Conservation (phyloP, 2,888 invertebrate species). For the Drosophila suboccidentalis region DNA sequence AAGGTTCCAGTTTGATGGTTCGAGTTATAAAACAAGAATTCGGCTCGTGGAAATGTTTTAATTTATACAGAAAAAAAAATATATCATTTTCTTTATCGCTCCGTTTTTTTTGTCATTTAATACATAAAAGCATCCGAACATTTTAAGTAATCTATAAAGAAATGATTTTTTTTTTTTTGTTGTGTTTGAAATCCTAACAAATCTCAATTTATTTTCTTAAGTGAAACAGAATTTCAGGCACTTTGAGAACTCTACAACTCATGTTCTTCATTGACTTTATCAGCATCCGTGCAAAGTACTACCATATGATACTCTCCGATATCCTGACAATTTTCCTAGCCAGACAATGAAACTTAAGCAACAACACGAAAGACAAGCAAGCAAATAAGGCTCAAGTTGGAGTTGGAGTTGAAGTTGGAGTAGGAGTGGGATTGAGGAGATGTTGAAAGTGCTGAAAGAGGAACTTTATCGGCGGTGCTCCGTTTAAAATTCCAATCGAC, state of each 20-base stretch:
- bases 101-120: too few relatives aligned
- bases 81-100: too few relatives aligned
- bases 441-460: neutral
- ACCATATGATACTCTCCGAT: neutral
- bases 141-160: too few relatives aligned
- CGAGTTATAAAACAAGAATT: too few relatives aligned
- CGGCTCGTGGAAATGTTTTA: too few relatives aligned
- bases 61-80: too few relatives aligned
- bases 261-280: neutral
- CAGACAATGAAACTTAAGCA: constrained; percentile 8
- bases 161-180: too few relatives aligned
- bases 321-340: constrained; percentile 1
- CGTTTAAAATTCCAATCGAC: constrained; percentile 82
- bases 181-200: too few relatives aligned
- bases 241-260: neutral
- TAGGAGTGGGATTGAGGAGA: neutral
- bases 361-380: constrained; percentile 5
- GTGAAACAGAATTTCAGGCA: too few relatives aligned
- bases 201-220: too few relatives aligned
- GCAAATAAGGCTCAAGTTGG: constrained; percentile 6
- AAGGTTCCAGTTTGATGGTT: too few relatives aligned
- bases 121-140: too few relatives aligned
- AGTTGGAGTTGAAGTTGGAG: neutral
- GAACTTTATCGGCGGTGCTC: constrained; percentile 65
- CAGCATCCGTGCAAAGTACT: neutral